Percentiles rank a stretch among this genome's conserved stretches.
phyloP scores from a whole-genome alignment of 2,113 vertebrate genomes.

The Trinectes maculatus region DNA sequence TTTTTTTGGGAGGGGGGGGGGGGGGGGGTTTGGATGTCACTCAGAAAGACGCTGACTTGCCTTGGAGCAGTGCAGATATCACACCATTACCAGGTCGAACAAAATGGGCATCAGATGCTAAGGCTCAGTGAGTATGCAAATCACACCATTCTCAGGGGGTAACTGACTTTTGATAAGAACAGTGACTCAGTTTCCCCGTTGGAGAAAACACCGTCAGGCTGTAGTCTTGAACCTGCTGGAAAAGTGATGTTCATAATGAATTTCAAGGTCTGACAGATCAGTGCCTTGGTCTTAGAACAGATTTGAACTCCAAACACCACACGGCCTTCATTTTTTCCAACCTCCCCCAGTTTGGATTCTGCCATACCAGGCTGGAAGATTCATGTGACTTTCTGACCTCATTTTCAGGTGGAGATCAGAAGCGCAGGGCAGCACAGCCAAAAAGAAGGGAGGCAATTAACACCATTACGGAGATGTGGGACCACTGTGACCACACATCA shows the following conservation, averaged over 20 bases:
- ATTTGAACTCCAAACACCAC: conserved; percentile 32
- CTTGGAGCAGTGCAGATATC: conserved; percentile 59
- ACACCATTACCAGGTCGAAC: conserved; percentile 47
- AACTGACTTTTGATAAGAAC: conserved; percentile 36
- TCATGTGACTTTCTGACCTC: conserved; percentile 66
- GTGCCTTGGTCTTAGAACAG: conserved; percentile 30
- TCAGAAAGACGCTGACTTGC: conserved; percentile 66
- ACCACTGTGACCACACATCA: conserved; percentile 54
- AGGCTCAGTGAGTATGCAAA: conserved; percentile 63
- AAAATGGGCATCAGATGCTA: conserved; percentile 41
- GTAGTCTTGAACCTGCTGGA: neutral
- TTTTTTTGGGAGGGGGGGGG: too few species aligned
- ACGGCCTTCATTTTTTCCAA: conserved; percentile 1
- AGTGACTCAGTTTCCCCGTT: conserved; percentile 1
- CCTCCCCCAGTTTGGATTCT: conserved; percentile 6
- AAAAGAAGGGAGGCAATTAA: conserved; percentile 64
- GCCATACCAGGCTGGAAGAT: conserved; percentile 30
- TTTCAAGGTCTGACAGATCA: conserved; percentile 15
- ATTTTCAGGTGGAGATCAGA: conserved; percentile 72
- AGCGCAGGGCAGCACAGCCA: conserved; percentile 56
- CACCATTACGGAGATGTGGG: conserved; percentile 61
- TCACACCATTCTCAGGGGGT: conserved; percentile 39
- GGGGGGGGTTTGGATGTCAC: conserved; percentile 78
- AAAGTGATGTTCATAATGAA: neutral
- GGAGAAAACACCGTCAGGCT: neutral